These are phyloP conservation scores for Lacanobia wlatinum DNA, from an alignment of 2,888 invertebrate genomes.

Conservation along the genomic window DNA sequence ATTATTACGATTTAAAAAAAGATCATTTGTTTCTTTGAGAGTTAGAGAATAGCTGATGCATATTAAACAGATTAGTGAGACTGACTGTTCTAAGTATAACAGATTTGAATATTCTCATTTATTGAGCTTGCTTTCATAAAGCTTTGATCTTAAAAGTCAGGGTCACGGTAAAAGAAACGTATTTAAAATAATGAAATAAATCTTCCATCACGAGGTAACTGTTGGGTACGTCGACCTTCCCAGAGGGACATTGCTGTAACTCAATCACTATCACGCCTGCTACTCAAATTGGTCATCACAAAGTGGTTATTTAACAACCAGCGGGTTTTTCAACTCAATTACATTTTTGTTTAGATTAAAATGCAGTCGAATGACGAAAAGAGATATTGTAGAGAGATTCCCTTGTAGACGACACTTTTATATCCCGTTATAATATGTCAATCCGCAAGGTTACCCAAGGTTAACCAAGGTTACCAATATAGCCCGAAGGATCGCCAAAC, in stretches of 20 bases:
- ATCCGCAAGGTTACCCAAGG: no score
- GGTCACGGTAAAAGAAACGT: not conserved
- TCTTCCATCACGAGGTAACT: not conserved
- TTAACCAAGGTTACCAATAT: no score
- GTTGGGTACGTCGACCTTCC: no score
- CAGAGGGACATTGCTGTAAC: not conserved
- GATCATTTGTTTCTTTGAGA: not conserved
- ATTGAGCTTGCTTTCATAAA: not conserved
- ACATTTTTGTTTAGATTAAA: no score
- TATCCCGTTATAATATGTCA: no score
- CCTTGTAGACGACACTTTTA: no score
- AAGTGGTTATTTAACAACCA: not conserved
- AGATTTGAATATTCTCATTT: not conserved
- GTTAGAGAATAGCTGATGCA: not conserved
- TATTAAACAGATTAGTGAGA: not conserved
- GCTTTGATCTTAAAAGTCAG: not conserved
- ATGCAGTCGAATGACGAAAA: no score
- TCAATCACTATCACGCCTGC: conserved; percentile 9
- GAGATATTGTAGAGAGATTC: no score
- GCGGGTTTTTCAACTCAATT: no score
- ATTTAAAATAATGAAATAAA: not conserved
- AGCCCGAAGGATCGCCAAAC: no score
- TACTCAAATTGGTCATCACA: conserved; percentile 9
- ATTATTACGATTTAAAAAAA: not conserved
- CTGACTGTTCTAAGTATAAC: not conserved